A percentile compares a stretch with the other conserved stretches of the same genome.
Conservation (phyloP, 2,797 vertebrate species). For the Chelon auratus region DNA sequence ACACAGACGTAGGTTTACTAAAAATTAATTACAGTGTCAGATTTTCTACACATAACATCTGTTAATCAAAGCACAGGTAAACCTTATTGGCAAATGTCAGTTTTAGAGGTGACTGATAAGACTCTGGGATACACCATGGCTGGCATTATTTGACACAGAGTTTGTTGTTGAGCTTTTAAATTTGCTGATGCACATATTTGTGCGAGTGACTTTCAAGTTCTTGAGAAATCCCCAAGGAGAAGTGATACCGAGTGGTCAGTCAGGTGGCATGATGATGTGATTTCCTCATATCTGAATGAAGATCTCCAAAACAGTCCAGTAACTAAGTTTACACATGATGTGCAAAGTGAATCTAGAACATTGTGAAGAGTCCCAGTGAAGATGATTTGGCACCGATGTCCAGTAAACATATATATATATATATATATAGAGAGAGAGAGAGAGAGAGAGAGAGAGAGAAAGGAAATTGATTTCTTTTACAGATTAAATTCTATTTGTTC, state of each 20-base stretch:
- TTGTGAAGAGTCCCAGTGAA: too few relatives aligned
- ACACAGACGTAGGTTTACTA: background rate
- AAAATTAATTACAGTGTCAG: background rate
- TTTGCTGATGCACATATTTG: background rate
- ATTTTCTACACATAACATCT: background rate
- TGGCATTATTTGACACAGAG: background rate
- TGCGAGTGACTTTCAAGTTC: background rate
- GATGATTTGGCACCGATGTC: too few relatives aligned
- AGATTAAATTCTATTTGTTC: conserved; percentile 68
- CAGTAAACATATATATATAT: background rate
- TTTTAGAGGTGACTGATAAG: background rate
- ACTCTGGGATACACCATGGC: background rate
- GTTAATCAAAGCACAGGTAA: background rate
- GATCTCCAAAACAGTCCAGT: conserved; percentile 7
- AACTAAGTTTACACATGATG: conserved; percentile 15
- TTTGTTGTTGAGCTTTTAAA: background rate
- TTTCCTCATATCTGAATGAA: conserved; percentile 3
- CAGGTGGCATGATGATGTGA: background rate
- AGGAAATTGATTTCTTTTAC: conserved; percentile 43
- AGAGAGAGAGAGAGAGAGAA: too few relatives aligned
- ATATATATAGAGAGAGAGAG: too few relatives aligned
- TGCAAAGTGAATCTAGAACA: background rate
- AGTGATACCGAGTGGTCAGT: background rate
- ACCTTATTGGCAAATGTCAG: background rate
- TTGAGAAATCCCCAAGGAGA: conserved; percentile 7